A percentile compares a stretch with the other conserved stretches of the same genome.
These are phyloP conservation scores for Bombylius major DNA, from an alignment of 2,888 invertebrate species.

Conservation along the genomic window DNA sequence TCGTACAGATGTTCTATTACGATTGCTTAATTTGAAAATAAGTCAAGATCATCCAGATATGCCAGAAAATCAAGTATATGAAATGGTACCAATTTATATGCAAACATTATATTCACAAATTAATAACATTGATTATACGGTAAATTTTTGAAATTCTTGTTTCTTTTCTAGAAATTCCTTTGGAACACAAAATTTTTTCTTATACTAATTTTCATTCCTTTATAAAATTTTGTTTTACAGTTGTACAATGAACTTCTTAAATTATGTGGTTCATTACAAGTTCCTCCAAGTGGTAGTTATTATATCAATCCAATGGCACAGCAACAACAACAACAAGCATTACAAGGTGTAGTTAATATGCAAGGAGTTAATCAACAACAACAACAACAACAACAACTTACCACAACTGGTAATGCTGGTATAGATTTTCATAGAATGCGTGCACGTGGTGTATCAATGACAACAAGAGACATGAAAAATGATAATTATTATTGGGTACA, in stretches of 20 bases:
- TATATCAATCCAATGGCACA: conserved; percentile 30
- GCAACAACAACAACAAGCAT: neutral
- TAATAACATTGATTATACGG: conserved; percentile 33
- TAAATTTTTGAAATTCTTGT: conserved; percentile 7
- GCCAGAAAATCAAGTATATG: conserved; percentile 46
- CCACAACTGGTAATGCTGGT: too few species aligned
- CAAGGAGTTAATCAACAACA: neutral
- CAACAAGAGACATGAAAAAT: too few species aligned
- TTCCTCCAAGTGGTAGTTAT: conserved; percentile 31
- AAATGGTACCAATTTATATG: conserved; percentile 45
- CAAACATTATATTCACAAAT: conserved; percentile 46
- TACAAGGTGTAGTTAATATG: neutral
- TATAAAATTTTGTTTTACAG: conserved; percentile 10
- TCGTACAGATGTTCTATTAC: conserved; percentile 33
- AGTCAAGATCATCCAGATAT: conserved; percentile 52
- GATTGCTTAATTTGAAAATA: conserved; percentile 37
- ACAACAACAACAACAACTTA: too few species aligned
- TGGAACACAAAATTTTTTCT: neutral
- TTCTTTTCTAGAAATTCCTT: neutral
- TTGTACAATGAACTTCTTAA: conserved; percentile 32
- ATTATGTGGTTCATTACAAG: conserved; percentile 27
- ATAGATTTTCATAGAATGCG: too few species aligned
- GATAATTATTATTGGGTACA: neutral
- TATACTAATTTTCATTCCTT: too few species aligned
- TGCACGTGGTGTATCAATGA: too few species aligned